Base-by-base conservation (phyloP, 1,140 invertebrate species). In the Drosophila elegans region DNA sequence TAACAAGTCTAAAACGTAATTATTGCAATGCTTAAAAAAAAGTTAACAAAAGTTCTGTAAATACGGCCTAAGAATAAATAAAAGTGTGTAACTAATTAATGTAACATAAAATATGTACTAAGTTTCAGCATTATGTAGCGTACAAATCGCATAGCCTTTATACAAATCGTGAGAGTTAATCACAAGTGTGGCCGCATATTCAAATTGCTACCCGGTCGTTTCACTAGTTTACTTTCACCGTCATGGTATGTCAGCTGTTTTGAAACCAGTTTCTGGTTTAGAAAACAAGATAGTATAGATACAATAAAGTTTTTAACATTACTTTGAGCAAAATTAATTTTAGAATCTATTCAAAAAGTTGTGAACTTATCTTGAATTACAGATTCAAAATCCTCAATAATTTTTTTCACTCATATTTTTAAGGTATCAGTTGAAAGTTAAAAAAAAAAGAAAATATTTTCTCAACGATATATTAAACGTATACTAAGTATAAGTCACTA, bases 61-160 rank as follows among this genome's bases (percentile, higher is more conserved):
- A 68, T 68, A 64, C 64, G 62, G 64, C 10, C 60, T 68, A 68
- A 63, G 64, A 55, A 44, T 71, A 76, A 64, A 68, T 68, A 80
- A 64, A 41, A 64, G 60, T 74, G 42, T 54, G 60, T 74, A 81
- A 78, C 74, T 78, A 67, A 77, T 82, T 86, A 81, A 63, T 78
- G 74, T 69, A 67, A 78, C 63, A 54, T 66, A 69, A 78, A 78
- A 73, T 69, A 60, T 57, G 63, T 75, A 75, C 73, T 75, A 75
- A 67, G 32, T 75, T 41, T 53, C 36, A 45, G 36, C 46, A 52
- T 75, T 67, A 78, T 63, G 78, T 86, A 88, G 78, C 84, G 81
- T 85, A 88, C 83, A 66, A 78, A 88, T 63, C 55, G n/a, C 34
- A 59, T 46, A 29, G 5, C n/a, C 16, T 56, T 52, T 38, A 61